A percentile compares a stretch with the other conserved stretches of the same genome.
Conservation (phyloP, 2,888 invertebrate species). For the Cantharis flavilabris region DNA sequence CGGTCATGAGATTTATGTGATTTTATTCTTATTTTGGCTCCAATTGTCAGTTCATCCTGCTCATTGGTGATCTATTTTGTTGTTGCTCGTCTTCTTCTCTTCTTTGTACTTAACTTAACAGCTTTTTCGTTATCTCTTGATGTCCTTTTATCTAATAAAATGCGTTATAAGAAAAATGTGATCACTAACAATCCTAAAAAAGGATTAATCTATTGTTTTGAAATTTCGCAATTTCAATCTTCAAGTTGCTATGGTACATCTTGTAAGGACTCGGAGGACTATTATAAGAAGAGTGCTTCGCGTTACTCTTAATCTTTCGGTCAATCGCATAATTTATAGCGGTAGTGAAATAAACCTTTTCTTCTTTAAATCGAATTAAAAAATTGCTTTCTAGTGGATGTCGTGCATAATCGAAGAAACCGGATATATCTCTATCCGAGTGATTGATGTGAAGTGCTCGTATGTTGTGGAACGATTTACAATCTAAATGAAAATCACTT, state of each 20-base stretch:
- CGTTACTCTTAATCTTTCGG: background rate
- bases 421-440: constrained; percentile 14
- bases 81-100: too few relatives aligned
- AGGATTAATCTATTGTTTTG: too few relatives aligned
- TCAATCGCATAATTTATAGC: background rate
- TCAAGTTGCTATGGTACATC: background rate
- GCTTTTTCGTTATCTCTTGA: background rate
- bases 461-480: constrained; percentile 13
- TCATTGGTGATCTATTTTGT: too few relatives aligned
- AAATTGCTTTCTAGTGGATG: background rate
- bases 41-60: too few relatives aligned
- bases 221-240: too few relatives aligned
- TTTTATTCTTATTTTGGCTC: too few relatives aligned
- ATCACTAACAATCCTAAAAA: too few relatives aligned
- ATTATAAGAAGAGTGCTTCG: background rate
- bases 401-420: background rate
- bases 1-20: too few relatives aligned
- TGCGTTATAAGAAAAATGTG: too few relatives aligned
- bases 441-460: constrained; percentile 21
- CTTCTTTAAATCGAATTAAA: background rate
- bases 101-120: background rate
- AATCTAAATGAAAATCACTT: constrained; percentile 1
- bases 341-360: background rate
- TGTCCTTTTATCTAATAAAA: background rate
- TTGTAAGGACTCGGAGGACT: background rate